Evolutionary conservation across 2,888 invertebrate species (phyloP).

Genomic region (Spatulosminthurus flaviceps): DNA sequence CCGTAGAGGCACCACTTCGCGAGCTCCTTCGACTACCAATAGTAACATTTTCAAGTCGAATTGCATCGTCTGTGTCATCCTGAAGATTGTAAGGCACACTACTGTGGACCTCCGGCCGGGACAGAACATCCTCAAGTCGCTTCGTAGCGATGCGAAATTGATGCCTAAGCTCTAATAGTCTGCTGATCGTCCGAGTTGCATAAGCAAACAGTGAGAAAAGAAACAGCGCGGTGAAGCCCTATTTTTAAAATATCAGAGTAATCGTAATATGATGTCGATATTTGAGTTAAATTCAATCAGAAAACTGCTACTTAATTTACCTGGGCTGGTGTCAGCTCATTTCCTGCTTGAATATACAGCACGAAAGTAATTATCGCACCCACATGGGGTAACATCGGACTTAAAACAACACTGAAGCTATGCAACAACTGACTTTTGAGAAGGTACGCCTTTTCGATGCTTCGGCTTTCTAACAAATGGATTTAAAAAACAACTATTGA

Average conservation of each 20-base stretch:
- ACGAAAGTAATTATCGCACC: conserved; percentile 72
- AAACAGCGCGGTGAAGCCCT: conserved; percentile 62
- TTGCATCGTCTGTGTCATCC: conserved; percentile 35
- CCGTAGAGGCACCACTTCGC: background rate
- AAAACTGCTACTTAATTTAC: conserved; percentile 65
- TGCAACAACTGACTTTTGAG: conserved; percentile 71
- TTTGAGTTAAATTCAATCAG: too few relatives aligned
- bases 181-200: conserved; percentile 58
- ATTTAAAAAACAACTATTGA: conserved; percentile 4
- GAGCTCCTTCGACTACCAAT: background rate
- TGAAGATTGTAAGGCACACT: conserved; percentile 6
- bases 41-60: conserved; percentile 49
- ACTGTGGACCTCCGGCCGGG: conserved; percentile 38
- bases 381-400: conserved; percentile 72
- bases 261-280: too few relatives aligned
- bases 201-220: conserved; percentile 60
- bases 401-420: conserved; percentile 71
- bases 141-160: conserved; percentile 53
- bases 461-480: conserved; percentile 68
- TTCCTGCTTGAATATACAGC: conserved; percentile 70
- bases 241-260: background rate
- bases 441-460: conserved; percentile 69
- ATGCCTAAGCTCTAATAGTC: conserved; percentile 55
- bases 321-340: conserved; percentile 72
- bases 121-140: conserved; percentile 53